Evolutionary conservation across 2,797 vertebrate species (phyloP).

Genomic region (Gadopsis marmoratus): DNA sequence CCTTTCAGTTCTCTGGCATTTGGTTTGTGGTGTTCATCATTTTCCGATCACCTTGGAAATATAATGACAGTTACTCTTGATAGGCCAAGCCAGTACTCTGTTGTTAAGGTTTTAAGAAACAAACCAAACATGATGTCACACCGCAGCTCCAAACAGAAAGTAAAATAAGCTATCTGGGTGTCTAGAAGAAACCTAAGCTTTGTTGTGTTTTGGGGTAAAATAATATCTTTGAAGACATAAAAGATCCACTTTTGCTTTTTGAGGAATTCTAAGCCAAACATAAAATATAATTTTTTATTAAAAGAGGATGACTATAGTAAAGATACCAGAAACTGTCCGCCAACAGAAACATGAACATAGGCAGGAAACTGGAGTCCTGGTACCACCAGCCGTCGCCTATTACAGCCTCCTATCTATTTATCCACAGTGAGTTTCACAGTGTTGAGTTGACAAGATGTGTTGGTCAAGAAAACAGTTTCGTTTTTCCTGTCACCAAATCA

Average conservation of each 20-base stretch:
- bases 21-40: background rate
- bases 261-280: background rate
- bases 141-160: background rate
- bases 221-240: background rate
- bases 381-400: background rate
- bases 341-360: background rate
- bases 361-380: background rate
- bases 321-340: too few relatives aligned
- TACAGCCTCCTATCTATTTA: background rate
- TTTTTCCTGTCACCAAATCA: background rate
- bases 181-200: background rate
- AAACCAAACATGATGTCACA: background rate
- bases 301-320: background rate
- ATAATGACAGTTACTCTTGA: background rate
- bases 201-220: background rate
- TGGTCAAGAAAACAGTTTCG: background rate
- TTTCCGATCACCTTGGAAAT: background rate
- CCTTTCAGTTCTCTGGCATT: background rate
- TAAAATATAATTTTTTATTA: background rate
- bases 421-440: background rate
- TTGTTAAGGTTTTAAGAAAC: constrained; percentile 1
- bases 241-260: background rate
- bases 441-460: background rate
- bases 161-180: background rate
- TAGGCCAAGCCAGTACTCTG: background rate